A percentile compares a stretch with the other conserved stretches of the same genome.
Evolutionary conservation across 2,113 vertebrate genomes (phyloP).

Genomic region (Euleptes europaea): DNA sequence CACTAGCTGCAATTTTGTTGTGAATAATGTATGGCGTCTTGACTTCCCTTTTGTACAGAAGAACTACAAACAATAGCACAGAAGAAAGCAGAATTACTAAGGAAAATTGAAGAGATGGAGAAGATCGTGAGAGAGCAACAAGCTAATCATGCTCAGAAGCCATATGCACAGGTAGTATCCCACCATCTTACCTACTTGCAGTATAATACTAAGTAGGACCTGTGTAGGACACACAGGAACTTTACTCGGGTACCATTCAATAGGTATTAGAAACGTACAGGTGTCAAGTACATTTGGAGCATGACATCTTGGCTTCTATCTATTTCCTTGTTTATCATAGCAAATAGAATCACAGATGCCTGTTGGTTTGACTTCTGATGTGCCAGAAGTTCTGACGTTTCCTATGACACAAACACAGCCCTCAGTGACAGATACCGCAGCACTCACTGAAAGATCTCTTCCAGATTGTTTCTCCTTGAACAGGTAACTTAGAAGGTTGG

Average conservation of each 20-base stretch:
- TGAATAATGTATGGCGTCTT: not conserved
- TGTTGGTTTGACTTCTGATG: not conserved
- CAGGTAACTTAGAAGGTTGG: slow-evolving; percentile 39
- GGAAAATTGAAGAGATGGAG: slow-evolving; percentile 78
- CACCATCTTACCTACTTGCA: not conserved
- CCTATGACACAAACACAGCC: slow-evolving; percentile 18
- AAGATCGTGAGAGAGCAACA: slow-evolving; percentile 70
- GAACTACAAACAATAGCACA: slow-evolving; percentile 73
- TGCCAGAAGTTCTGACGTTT: not conserved
- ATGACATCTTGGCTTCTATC: not conserved
- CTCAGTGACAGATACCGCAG: not conserved
- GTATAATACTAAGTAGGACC: not conserved
- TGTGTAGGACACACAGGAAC: not conserved
- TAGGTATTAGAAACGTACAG: not conserved
- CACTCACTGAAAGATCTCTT: not conserved
- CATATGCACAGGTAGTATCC: slow-evolving; percentile 54
- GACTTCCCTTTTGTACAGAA: slow-evolving; percentile 54
- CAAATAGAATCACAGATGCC: slow-evolving; percentile 26
- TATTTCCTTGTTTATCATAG: slow-evolving; percentile 50
- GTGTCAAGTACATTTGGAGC: not conserved
- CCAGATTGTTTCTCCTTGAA: slow-evolving; percentile 1
- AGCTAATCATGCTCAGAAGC: slow-evolving; percentile 44
- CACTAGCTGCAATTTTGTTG: fast-evolving
- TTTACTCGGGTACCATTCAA: not conserved
- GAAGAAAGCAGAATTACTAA: slow-evolving; percentile 75